Base-by-base conservation (phyloP, 2,113 vertebrate genomes). In the Thalassoma bifasciatum region DNA sequence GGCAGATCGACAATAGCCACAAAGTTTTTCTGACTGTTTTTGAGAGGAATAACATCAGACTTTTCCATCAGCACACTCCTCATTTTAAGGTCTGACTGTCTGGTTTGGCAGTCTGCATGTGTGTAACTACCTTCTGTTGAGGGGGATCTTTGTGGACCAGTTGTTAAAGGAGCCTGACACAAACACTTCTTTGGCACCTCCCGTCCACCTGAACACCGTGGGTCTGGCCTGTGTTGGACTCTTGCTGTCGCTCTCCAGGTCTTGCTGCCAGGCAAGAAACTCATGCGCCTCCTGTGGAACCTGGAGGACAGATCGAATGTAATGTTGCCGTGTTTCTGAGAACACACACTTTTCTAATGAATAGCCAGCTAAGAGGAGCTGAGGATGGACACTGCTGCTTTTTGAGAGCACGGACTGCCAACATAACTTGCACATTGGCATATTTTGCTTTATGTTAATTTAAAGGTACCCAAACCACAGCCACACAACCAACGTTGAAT, bases 121-220 rank as follows among this genome's bases (percentile, higher is more conserved):
- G 61, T 36, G 57, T 14, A 21, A 50, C 3, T 73, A 99, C 98
- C 98, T 99, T 87, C 93, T 95, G 4, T 96, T 97, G 62, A 99
- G 95, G 0, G 98, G 98, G 80, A 99, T 97, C 92, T 99, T 99
- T 56, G 87, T 92, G 76, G 90, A 92, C 98, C 98, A 99, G 91
- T 97, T 99, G 93, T 99, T 99, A 83, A 99, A 99, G n/a, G 98
- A 97, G 0, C 98, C 98, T 0, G 98, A 97, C 26, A 99, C 89
- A 84, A 94, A 99, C 52, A 99, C 96, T 4, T 99, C 98, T 54
- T 97, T 99, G 60, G 95, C 98, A 0, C 88, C 94, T 5, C 96
- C 96, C 0, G 94, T 90, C 98, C 98, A 99, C 19, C 95, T 95
- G 77, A 99, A 99, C 2, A 99, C 96, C 0, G 98, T 99, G 0